Percentiles rank a stretch among this genome's conserved stretches.
Conservation (phyloP, 2,797 vertebrate species). For the Lemur catta region DNA sequence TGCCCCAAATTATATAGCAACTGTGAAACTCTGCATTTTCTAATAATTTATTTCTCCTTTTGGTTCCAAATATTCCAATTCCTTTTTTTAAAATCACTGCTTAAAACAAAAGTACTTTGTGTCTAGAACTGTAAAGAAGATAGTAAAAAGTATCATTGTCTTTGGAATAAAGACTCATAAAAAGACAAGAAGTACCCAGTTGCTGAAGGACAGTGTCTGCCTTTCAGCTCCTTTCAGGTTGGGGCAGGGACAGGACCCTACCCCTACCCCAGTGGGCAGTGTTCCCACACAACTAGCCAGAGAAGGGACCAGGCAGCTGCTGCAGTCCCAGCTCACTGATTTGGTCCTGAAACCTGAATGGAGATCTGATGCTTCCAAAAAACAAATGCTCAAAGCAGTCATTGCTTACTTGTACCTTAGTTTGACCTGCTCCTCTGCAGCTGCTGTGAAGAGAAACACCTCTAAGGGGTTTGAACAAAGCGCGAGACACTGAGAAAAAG, state of each 20-base stretch:
- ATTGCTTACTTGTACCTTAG: background rate
- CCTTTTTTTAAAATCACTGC: background rate
- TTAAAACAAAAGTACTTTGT: slow-evolving; percentile 56
- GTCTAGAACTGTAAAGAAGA: slow-evolving; percentile 20
- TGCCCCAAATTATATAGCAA: background rate
- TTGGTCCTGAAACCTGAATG: background rate
- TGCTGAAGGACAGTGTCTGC: background rate
- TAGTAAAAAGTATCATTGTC: background rate
- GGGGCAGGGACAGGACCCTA: background rate
- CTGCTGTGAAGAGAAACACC: background rate
- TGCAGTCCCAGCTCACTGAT: background rate
- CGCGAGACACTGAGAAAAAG: background rate
- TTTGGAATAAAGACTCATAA: background rate
- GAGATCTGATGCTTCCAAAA: background rate
- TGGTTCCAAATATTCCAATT: background rate
- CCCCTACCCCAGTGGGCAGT: background rate
- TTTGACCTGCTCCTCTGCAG: background rate
- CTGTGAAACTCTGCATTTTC: background rate
- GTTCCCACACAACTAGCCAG: background rate
- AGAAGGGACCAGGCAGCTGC: background rate
- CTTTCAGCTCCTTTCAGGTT: background rate
- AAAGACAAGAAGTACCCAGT: background rate
- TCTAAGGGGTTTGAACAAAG: background rate
- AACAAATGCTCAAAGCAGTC: background rate
- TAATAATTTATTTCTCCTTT: slow-evolving; percentile 18